phyloP scores from a whole-genome alignment of 2,888 invertebrate species.

The Plagiodera versicolora region DNA sequence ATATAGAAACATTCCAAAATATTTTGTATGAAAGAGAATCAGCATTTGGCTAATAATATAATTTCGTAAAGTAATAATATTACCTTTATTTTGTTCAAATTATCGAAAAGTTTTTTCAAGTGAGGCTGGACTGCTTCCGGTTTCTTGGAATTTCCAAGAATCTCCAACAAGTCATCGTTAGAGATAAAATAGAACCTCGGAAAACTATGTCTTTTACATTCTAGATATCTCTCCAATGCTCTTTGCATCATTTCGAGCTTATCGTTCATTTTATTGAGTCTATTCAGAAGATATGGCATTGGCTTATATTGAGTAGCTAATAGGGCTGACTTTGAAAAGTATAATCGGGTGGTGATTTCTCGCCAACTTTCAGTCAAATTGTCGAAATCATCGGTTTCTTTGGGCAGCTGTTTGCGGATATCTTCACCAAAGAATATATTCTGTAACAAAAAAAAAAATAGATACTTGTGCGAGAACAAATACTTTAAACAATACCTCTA shows the following conservation, averaged over 20 bases:
- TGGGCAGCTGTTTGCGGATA: slow-evolving; percentile 80
- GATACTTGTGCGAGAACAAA: no score
- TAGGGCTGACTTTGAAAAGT: slow-evolving; percentile 61
- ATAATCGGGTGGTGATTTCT: slow-evolving; percentile 63
- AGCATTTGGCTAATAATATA: no score
- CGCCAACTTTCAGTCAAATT: slow-evolving; percentile 72
- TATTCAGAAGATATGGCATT: slow-evolving; percentile 65
- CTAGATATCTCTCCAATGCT: slow-evolving; percentile 82
- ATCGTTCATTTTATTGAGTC: slow-evolving; percentile 71
- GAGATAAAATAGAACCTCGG: slow-evolving; percentile 83
- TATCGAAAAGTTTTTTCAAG: slow-evolving; percentile 87
- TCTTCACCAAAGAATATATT: slow-evolving; percentile 88
- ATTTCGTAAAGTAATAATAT: no score
- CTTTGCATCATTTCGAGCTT: slow-evolving; percentile 79
- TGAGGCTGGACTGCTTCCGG: slow-evolving; percentile 84
- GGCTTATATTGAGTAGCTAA: slow-evolving; percentile 65
- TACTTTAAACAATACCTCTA: no score
- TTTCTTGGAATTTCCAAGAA: slow-evolving; percentile 82
- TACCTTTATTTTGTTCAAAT: slow-evolving; percentile 72
- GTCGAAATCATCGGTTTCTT: slow-evolving; percentile 75
- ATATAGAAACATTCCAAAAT: no score
- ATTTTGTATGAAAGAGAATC: no score
- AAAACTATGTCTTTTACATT: slow-evolving; percentile 85
- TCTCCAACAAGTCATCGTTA: slow-evolving; percentile 81
- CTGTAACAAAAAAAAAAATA: slow-evolving; percentile 49